phyloP scores from a whole-genome alignment of 2,888 invertebrate species.

The Erebia ligea region DNA sequence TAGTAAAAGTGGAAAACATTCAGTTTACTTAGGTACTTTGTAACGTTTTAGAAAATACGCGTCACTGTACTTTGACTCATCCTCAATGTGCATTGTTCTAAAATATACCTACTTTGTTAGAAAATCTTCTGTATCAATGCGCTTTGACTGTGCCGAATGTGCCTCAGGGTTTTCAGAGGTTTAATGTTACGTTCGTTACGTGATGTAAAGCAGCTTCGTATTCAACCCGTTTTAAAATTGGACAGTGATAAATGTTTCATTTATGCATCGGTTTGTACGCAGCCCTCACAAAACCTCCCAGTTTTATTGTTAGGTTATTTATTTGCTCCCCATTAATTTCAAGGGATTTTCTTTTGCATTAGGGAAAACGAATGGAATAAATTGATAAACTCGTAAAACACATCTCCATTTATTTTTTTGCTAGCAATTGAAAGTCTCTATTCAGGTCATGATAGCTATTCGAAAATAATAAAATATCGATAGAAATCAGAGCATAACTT shows the following conservation, averaged over 20 bases:
- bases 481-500: conserved; percentile 20
- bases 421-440: not conserved
- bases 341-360: conserved; percentile 19
- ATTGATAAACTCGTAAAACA: conserved; percentile 1
- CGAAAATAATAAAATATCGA: conserved; percentile 17
- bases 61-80: not conserved
- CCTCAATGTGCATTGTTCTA: not conserved
- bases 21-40: not conserved
- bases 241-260: conserved; percentile 80
- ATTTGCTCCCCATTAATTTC: conserved; percentile 41
- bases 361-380: not conserved
- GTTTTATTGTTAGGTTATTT: conserved; percentile 62
- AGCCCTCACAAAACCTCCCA: conserved; percentile 60
- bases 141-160: not conserved
- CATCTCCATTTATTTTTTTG: not conserved
- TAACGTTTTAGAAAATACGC: not conserved
- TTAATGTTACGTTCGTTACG: conserved; percentile 5
- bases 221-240: conserved; percentile 56
- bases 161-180: not conserved
- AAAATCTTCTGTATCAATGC: not conserved
- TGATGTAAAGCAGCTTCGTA: conserved; percentile 53
- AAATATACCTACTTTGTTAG: no score
- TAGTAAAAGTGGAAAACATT: not conserved
- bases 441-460: conserved; percentile 15
- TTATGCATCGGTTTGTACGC: conserved; percentile 60